Evolutionary conservation across 2,113 vertebrate genomes (phyloP).

Genomic region (Leiothrix lutea): DNA sequence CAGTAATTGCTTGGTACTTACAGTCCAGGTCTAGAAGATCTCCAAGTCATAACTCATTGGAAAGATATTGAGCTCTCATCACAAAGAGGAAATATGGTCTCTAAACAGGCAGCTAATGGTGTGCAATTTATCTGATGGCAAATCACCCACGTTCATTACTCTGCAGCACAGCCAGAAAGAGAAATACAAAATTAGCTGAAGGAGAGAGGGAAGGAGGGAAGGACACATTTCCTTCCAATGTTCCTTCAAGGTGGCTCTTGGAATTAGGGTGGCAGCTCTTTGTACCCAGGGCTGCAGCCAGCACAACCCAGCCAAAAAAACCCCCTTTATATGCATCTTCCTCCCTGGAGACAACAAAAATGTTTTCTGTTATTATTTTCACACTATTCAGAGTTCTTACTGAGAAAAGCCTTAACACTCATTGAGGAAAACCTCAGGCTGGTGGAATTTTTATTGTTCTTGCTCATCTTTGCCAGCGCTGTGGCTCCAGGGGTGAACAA

Average conservation of each 20-base stretch:
- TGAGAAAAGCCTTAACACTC: not conserved
- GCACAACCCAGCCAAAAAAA: not conserved
- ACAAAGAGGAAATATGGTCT: conserved; percentile 66
- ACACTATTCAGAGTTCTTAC: not conserved
- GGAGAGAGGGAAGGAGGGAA: not conserved
- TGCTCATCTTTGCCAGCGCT: not conserved
- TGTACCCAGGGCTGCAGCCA: not conserved
- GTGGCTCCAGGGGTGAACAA: not conserved
- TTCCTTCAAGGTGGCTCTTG: not conserved
- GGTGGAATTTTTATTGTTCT: not conserved
- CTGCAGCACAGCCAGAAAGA: conserved; percentile 7
- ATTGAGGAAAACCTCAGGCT: not conserved
- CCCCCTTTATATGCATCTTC: not conserved
- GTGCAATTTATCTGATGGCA: conserved; percentile 62
- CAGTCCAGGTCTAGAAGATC: conserved; percentile 35
- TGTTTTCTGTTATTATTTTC: not conserved
- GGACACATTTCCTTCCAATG: not conserved
- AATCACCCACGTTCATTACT: conserved; percentile 61
- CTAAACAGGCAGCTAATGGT: conserved; percentile 70
- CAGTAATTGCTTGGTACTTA: conserved; percentile 59
- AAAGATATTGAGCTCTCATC: conserved; percentile 61
- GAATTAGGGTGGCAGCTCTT: not conserved
- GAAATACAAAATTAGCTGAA: conserved; percentile 35
- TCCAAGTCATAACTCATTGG: conserved; percentile 58
- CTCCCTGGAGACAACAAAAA: not conserved